Conservation (phyloP, 2,113 vertebrate species). For the Ophthalmotilapia sp. region DNA sequence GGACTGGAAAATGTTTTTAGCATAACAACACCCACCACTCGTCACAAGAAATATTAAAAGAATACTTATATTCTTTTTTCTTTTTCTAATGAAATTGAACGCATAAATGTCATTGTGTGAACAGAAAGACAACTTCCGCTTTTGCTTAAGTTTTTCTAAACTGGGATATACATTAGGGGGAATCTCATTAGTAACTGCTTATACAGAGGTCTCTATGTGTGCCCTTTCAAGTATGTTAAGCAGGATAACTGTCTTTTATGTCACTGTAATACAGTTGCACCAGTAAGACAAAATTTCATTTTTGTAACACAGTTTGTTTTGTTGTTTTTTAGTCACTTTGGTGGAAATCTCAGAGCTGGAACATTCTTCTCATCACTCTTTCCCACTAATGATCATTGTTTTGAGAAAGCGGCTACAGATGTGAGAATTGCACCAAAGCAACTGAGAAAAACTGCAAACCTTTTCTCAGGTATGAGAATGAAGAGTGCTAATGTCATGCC, state of each 20-base stretch:
- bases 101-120: background rate
- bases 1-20: background rate
- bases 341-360: background rate
- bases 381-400: background rate
- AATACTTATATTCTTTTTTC: background rate
- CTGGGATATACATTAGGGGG: background rate
- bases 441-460: background rate
- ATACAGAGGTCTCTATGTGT: rapidly evolving
- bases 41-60: background rate
- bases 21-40: background rate
- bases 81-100: background rate
- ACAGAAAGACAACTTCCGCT: rapidly evolving
- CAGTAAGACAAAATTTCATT: background rate
- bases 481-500: background rate
- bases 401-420: background rate
- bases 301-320: background rate
- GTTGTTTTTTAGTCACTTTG: background rate
- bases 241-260: background rate
- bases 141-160: background rate
- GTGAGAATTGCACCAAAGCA: background rate
- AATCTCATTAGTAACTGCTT: background rate
- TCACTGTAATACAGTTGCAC: background rate
- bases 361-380: background rate
- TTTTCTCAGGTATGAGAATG: background rate
- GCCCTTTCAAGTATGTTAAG: background rate